Base-by-base conservation (phyloP, 2,888 invertebrate genomes). In the Thelaira solivaga region DNA sequence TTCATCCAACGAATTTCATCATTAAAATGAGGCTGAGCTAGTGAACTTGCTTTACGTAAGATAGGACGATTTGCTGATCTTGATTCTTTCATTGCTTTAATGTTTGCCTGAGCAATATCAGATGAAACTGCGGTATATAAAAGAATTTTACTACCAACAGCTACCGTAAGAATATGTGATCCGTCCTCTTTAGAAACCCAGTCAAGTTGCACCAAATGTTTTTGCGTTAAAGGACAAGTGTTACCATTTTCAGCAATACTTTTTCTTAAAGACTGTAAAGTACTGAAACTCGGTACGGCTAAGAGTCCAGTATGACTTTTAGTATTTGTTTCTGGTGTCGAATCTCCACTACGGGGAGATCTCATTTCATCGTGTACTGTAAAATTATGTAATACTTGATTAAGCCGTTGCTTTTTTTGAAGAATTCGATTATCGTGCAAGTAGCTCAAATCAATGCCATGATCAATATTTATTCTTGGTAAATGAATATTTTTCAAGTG, bases 111-210 rank as follows among this genome's bases (percentile, higher is more conserved):
- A 0, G 97, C 97, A 24, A 98, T 91, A 89, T 98, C 97, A 81
- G 96, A 96, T 1, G 97, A 97, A 0, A 98, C 95, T 0, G 97
- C 96, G 0, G 98, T 96, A 83, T 97, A 98, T 6, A 98, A 90
- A 87, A 97, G 92, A 39, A 98, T 95, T 88, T 96, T 95, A 74
- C 96, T 96, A 0, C 97, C 98, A 36, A 98, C 97, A 0, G 96
- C 97, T 0, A 99, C 97, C 0, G 99, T 99, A 39, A 99, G 89
- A 83, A 99, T 96, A 88, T 99, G 99, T 0, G 97, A 97, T 0
- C 99, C 99, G 87, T 99, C 99, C 89, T 99, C 99, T 83, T 98
- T 97, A 0, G 98, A 98, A 10, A 99, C 98, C 99, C 99, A 99
- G 90, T 99, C 99, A 39, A 99, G 90, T 86, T 98, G 98, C 0